Evolutionary conservation across 2,888 invertebrate species (phyloP).

Genomic region (Rhagium mordax): DNA sequence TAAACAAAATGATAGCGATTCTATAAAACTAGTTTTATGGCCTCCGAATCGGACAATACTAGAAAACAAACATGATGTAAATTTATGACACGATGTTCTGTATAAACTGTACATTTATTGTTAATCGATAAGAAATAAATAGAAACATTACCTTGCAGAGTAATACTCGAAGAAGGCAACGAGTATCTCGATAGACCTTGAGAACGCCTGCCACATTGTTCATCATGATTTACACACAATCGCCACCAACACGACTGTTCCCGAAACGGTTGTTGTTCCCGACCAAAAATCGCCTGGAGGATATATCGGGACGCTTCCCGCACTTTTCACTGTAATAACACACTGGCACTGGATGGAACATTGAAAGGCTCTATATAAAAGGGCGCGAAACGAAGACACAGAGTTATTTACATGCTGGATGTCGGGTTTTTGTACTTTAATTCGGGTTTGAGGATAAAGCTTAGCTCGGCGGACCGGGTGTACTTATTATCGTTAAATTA

Average conservation of each 20-base stretch:
- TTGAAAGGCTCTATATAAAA: constrained; percentile 1
- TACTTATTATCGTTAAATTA: constrained; percentile 14
- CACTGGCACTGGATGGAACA: constrained; percentile 1
- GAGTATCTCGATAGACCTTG: constrained; percentile 85
- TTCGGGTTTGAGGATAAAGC: not conserved
- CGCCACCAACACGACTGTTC: constrained; percentile 1
- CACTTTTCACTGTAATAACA: not conserved
- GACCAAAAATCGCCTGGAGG: not conserved
- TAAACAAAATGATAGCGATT: too few species aligned
- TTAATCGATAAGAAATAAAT: not conserved
- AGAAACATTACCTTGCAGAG: constrained; percentile 77
- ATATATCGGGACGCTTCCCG: not conserved
- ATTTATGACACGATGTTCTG: too few species aligned
- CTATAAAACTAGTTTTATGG: too few species aligned
- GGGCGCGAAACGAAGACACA: not conserved
- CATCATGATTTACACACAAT: constrained; percentile 45
- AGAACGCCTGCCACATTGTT: constrained; percentile 86
- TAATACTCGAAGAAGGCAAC: constrained; percentile 89
- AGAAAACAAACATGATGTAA: too few species aligned
- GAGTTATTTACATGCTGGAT: not conserved
- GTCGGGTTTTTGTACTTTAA: not conserved
- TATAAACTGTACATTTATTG: too few species aligned
- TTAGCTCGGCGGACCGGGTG: not conserved
- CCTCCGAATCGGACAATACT: too few species aligned
- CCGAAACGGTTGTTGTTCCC: not conserved